Percentiles rank a stretch among this genome's conserved stretches.
Evolutionary conservation across 2,113 vertebrate genomes (phyloP).

Genomic region (Oncorhynchus gorbuscha): DNA sequence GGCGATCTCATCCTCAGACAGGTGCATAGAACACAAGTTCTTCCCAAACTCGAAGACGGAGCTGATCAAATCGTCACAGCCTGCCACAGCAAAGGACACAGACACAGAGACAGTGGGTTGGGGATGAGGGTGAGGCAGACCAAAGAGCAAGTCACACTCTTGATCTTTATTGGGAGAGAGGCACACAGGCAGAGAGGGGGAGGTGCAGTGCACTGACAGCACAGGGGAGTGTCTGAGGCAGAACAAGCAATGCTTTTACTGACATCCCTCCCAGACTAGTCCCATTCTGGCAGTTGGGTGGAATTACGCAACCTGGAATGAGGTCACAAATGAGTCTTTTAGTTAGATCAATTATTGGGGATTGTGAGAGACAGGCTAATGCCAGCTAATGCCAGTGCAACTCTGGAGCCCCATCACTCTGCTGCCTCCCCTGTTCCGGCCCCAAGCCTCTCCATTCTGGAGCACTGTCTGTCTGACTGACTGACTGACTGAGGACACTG

Average conservation of each 20-base stretch:
- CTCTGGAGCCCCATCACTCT: constrained; percentile 57
- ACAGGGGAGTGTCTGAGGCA: constrained; percentile 57
- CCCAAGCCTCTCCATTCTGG: constrained; percentile 19
- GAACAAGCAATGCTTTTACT: constrained; percentile 69
- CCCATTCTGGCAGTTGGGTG: constrained; percentile 67
- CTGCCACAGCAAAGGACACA: constrained; percentile 79
- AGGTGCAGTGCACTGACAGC: constrained; percentile 63
- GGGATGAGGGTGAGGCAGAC: constrained; percentile 56
- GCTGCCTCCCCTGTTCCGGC: constrained; percentile 28
- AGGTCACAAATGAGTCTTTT: constrained; percentile 69
- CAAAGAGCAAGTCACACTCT: constrained; percentile 69
- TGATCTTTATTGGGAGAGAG: constrained; percentile 75
- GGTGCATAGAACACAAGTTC: constrained; percentile 99
- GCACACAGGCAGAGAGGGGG: constrained; percentile 55
- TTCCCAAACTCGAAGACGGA: constrained; percentile 99
- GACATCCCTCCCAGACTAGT: constrained; percentile 66
- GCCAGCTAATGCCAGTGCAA: constrained; percentile 56
- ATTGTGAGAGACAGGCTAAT: constrained; percentile 61
- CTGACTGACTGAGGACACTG: constrained; percentile 46
- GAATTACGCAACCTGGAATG: constrained; percentile 66
- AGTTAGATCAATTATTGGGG: constrained; percentile 73
- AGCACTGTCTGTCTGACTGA: too few species aligned
- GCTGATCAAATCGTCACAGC: constrained; percentile 99
- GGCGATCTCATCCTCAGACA: constrained; percentile 99
- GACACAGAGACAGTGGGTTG: constrained; percentile 40